A percentile compares a stretch with the other conserved stretches of the same genome.
Conservation (phyloP, 2,797 vertebrate species). For the Vireo griseus region DNA sequence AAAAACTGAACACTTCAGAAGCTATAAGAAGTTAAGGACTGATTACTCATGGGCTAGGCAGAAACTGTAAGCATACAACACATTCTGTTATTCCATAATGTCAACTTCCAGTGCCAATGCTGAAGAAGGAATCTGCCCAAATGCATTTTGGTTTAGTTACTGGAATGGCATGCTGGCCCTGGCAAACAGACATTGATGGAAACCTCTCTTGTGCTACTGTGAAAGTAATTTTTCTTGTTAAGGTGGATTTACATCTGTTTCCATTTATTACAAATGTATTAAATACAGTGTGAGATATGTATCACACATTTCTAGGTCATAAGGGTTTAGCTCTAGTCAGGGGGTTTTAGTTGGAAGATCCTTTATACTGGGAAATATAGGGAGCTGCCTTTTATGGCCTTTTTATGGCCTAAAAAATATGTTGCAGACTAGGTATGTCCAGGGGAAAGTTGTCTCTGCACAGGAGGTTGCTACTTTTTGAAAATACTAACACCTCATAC, state of each 20-base stretch:
- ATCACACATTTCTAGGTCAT: rapidly evolving
- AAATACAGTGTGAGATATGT: not conserved
- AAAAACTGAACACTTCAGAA: not conserved
- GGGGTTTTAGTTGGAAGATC: not conserved
- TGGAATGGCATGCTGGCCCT: not conserved
- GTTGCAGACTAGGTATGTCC: not conserved
- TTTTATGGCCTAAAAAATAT: not conserved
- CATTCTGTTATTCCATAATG: rapidly evolving
- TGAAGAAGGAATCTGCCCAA: not conserved
- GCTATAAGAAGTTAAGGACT: not conserved
- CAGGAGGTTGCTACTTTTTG: not conserved
- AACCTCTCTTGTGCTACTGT: not conserved
- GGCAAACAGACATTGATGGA: not conserved
- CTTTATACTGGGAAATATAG: not conserved
- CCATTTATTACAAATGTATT: not conserved
- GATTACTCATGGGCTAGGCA: not conserved
- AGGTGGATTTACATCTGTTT: not conserved
- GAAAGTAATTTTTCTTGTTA: not conserved
- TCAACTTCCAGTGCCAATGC: not conserved
- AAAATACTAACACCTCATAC: not conserved
- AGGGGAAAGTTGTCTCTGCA: not conserved
- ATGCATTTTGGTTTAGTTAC: not conserved
- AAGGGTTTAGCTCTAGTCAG: not conserved
- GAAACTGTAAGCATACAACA: rapidly evolving
- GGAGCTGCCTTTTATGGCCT: not conserved